Conservation (phyloP, 2,888 invertebrate species). For the Clunio marinus region DNA sequence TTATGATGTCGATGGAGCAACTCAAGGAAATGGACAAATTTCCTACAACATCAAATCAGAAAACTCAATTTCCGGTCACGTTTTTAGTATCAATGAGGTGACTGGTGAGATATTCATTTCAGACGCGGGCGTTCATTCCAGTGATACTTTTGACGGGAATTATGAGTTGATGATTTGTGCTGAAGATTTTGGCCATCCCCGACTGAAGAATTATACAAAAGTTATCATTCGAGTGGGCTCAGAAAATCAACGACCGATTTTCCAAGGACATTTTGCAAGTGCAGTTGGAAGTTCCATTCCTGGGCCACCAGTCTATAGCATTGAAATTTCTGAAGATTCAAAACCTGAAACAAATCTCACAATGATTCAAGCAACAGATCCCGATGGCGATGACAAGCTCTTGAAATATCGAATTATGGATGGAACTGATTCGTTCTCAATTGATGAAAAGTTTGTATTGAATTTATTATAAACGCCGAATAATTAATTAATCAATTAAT, state of each 20-base stretch:
- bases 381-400: constrained; percentile 68
- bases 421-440: constrained; percentile 71
- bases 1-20: constrained; percentile 68
- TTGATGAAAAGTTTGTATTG: constrained; percentile 61
- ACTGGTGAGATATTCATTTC: constrained; percentile 67
- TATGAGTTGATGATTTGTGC: constrained; percentile 66
- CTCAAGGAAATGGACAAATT: constrained; percentile 65
- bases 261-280: constrained; percentile 66
- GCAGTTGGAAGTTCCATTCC: constrained; percentile 55
- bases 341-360: constrained; percentile 65
- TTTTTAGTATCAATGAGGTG: constrained; percentile 62
- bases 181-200: constrained; percentile 67
- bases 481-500: constrained; percentile 40
- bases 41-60: constrained; percentile 64
- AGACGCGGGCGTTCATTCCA: constrained; percentile 59
- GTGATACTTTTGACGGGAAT: constrained; percentile 70
- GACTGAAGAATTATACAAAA: constrained; percentile 62
- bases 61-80: constrained; percentile 63
- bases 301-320: constrained; percentile 68
- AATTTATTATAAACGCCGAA: constrained; percentile 17
- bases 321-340: constrained; percentile 67
- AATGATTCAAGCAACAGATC: constrained; percentile 68
- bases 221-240: constrained; percentile 71
- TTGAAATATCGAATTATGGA: constrained; percentile 69
- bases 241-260: constrained; percentile 75